Base-by-base conservation (phyloP, 2,797 vertebrate species). In the Calcarius lapponicus region DNA sequence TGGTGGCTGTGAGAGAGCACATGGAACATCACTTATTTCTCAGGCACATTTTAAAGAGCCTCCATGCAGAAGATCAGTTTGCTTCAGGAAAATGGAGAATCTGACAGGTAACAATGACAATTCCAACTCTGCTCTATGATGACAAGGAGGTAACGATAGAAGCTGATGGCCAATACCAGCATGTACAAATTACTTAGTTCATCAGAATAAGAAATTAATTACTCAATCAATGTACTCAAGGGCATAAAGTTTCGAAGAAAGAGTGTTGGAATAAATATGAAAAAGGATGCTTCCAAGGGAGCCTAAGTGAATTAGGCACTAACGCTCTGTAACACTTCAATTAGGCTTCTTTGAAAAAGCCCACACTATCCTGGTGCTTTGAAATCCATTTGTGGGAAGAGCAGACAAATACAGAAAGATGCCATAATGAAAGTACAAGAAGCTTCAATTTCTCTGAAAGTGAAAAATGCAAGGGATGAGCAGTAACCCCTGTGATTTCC, bases 401-500 rank as follows among this genome's bases (percentile, higher is more conserved):
- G 82, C 82, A 91, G 94, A 91, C 65, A 75, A 94, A 96, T 94
- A 87, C 93, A 91, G 65, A 93, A 93, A 88, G 95, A 90, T 86
- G 89, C 89, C 61, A n/a, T 96, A 94, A 96, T 94, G 88, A 90
- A 93, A 90, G 89, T 81, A 91, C 73, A 96, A 95, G 93, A 90
- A 90, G 86, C 95, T 93, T 81, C 92, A 94, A 81, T 96, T 96
- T 94, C 82, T 84, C 73, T 86, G 75, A 90, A 93, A 95, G 82
- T 70, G 92, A 81, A 91, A 92, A 95, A 78, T 1, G 32, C 82
- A 66, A 92, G 87, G 85, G 95, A 90, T 92, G 95, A 97, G 92
- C 40, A 0, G 95, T 94, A 96, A 94, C 95, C 82, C 78, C 91
- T 91, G 92, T 88, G 93, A 95, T 93, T 95, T 96, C 91, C 85